Base-by-base conservation (phyloP, 2,888 invertebrate species). In the Drosophila mulleri region DNA sequence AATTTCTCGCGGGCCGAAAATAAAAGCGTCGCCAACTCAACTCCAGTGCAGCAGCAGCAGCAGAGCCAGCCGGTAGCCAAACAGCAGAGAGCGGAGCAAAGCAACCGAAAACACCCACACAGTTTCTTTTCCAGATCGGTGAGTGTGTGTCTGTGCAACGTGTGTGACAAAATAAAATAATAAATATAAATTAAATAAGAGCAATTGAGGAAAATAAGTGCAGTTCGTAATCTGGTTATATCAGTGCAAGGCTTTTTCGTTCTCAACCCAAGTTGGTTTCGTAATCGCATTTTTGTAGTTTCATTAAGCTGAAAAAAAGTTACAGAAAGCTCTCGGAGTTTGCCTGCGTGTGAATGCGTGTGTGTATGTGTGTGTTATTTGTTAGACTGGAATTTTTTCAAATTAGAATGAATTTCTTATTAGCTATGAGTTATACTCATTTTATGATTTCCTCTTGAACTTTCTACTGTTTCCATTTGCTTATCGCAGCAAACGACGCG, bases 41-140 rank as follows among this genome's bases (percentile, higher is more conserved):
- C 89, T 92, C 92, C 92, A 92, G 92, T 91, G 88, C 86, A 92
- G 83, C 80, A 90, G 91, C 86, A 84, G 83, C 86, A 89, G 88
- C 83, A 85, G 85, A 87, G 88, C 88, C 88, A 89, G 82, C 88
- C 89, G 89, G 83, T 83, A 88, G 78, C 70, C 70, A 69, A 50
- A 61, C 67, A 67, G 56, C 65, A 63, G 63, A 72, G 65, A 80
- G 81, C 81, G 79, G 73, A 72, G 69, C 48, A 78, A 63, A 37
- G 14, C 37, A 52, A 20, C 32, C 20, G 23, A 32, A 45, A 69
- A 72, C 65, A 74, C 73, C 78, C 71, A 75, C 77, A 75, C 78
- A 77, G 69, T 76, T 76, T 72, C 58, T 73, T 69, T 72, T 83
- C 75, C 82, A 83, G 82, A 80, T 78, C 83, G 86, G 82, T 82